These are phyloP conservation scores for Eurytoma adleriae DNA, from an alignment of 2,888 invertebrate species.

Conservation along the genomic window DNA sequence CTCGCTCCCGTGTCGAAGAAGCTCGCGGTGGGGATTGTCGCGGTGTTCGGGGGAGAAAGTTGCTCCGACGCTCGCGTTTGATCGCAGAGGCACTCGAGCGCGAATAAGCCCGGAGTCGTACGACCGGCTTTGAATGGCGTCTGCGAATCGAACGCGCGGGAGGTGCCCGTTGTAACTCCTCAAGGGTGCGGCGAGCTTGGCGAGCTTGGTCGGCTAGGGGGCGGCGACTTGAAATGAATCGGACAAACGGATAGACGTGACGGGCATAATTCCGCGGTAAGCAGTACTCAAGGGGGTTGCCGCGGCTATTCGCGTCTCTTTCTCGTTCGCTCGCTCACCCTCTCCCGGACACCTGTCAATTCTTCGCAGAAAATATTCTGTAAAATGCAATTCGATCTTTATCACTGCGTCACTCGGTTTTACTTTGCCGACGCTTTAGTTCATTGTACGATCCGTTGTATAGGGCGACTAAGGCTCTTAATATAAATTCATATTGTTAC, in stretches of 20 bases:
- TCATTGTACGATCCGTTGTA: too few species aligned
- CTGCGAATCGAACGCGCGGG: background rate
- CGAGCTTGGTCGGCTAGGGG: background rate
- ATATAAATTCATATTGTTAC: background rate
- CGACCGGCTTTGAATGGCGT: constrained; percentile 15
- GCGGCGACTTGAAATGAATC: constrained; percentile 64
- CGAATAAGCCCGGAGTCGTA: background rate
- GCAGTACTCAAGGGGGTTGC: constrained; percentile 66
- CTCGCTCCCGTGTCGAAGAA: too few species aligned
- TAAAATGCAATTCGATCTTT: constrained; percentile 24
- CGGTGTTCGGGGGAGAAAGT: too few species aligned
- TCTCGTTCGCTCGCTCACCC: constrained; percentile 16
- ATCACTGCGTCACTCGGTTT: background rate
- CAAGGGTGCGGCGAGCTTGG: background rate
- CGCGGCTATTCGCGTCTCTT: constrained; percentile 27
- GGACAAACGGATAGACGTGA: constrained; percentile 71
- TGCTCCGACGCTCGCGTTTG: too few species aligned
- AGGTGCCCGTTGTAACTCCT: background rate
- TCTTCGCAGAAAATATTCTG: constrained; percentile 60
- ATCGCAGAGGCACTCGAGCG: constrained; percentile 10
- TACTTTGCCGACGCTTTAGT: too few species aligned
- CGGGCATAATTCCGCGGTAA: constrained; percentile 71
- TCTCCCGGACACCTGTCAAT: constrained; percentile 70
- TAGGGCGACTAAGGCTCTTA: background rate
- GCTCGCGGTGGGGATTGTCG: too few species aligned